phyloP scores from a whole-genome alignment of 2,888 invertebrate species.

The Hermaeophaga mercurialis region DNA sequence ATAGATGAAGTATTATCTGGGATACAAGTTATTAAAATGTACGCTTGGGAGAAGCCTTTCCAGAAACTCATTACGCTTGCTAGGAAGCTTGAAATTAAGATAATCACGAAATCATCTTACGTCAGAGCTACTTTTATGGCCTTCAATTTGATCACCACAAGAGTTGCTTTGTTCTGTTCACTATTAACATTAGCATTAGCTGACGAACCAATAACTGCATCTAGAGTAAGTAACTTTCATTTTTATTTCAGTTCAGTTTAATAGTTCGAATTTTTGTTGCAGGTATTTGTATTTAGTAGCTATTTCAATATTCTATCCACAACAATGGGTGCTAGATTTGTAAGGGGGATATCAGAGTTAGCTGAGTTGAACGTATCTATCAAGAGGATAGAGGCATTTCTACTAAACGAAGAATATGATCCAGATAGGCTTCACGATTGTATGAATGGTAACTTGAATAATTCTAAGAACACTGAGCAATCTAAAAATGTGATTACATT shows the following conservation, averaged over 20 bases:
- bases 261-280: no score
- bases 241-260: no score
- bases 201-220: conserved; percentile 70
- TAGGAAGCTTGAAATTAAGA: conserved; percentile 61
- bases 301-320: conserved; percentile 62
- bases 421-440: neutral
- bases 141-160: conserved; percentile 79
- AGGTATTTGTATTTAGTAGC: conserved; percentile 62
- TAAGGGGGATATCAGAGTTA: conserved; percentile 57
- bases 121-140: conserved; percentile 72
- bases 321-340: conserved; percentile 64
- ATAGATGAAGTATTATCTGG: conserved; percentile 95
- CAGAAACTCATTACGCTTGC: conserved; percentile 65
- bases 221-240: conserved; percentile 60
- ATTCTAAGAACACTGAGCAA: conserved; percentile 32
- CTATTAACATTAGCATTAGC: conserved; percentile 71
- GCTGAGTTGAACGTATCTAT: conserved; percentile 57
- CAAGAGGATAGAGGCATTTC: conserved; percentile 54
- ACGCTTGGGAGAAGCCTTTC: conserved; percentile 75
- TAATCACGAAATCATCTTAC: conserved; percentile 66
- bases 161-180: conserved; percentile 77
- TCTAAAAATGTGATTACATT: conserved; percentile 44
- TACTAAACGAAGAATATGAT: conserved; percentile 50
- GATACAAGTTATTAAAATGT: conserved; percentile 85
- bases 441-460: conserved; percentile 11